phyloP scores from a whole-genome alignment of 1,140 invertebrate genomes.

The Sycophila sp. region DNA sequence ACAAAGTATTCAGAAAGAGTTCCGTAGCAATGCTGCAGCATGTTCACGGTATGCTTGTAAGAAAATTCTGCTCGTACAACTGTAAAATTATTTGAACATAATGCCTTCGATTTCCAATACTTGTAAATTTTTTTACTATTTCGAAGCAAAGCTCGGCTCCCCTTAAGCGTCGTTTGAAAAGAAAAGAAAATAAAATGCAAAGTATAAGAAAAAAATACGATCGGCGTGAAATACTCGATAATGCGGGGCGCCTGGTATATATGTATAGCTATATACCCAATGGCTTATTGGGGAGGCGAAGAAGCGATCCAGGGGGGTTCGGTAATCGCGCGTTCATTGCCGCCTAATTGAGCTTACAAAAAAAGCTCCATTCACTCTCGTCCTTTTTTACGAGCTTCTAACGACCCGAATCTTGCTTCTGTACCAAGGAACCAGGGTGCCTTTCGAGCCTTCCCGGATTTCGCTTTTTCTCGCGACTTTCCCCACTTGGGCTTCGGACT shows the following conservation, averaged over 20 bases:
- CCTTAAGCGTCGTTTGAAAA: background rate
- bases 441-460: background rate
- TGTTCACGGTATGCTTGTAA: too few species aligned
- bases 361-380: slow-evolving; percentile 8
- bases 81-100: too few species aligned
- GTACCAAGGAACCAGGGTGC: too few species aligned
- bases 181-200: background rate
- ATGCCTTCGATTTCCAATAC: too few species aligned
- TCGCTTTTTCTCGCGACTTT: background rate
- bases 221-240: background rate
- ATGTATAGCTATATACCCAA: too few species aligned
- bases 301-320: slow-evolving; percentile 8
- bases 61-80: too few species aligned
- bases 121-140: too few species aligned
- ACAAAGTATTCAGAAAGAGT: too few species aligned
- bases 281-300: background rate
- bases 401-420: background rate
- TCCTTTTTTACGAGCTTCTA: slow-evolving; percentile 36
- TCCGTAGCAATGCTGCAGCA: too few species aligned
- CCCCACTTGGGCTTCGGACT: too few species aligned
- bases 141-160: too few species aligned
- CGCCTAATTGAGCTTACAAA: slow-evolving; percentile 42
- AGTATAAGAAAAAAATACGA: background rate
- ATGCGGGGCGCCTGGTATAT: background rate
- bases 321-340: slow-evolving; percentile 32